A percentile compares a stretch with the other conserved stretches of the same genome.
Conservation (phyloP, 1,140 invertebrate species). For the Drosophila orosa region DNA sequence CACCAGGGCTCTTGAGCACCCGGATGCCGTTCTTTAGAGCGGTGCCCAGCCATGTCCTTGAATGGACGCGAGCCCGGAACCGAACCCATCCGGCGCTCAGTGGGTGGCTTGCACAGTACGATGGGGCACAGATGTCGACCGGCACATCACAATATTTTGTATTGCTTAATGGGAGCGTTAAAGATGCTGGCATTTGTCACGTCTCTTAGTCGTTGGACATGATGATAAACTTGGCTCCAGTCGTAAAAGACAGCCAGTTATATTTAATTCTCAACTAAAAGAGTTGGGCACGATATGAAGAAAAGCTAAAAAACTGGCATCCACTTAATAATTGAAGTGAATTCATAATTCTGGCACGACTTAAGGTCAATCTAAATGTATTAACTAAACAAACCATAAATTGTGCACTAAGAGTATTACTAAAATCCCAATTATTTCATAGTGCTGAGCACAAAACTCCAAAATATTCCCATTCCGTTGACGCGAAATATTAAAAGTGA, state of each 20-base stretch:
- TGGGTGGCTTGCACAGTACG: constrained; percentile 16
- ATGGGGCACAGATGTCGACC: constrained; percentile 22
- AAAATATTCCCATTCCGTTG: neutral
- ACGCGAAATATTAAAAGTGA: constrained; percentile 13
- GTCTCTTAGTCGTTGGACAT: constrained; percentile 12
- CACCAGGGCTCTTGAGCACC: constrained; percentile 31
- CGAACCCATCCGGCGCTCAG: constrained; percentile 15
- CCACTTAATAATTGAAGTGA: neutral
- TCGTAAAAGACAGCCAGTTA: neutral
- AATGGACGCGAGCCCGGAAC: constrained; percentile 31
- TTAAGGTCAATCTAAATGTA: neutral
- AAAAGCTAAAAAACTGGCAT: neutral
- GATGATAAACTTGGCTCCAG: constrained; percentile 19
- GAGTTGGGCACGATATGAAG: neutral
- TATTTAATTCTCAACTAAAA: neutral
- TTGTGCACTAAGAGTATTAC: neutral
- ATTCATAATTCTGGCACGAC: neutral
- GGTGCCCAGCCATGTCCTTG: constrained; percentile 37
- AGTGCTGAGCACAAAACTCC: neutral
- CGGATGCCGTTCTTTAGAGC: constrained; percentile 43
- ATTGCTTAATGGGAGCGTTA: constrained; percentile 23
- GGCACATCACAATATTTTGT: constrained; percentile 19
- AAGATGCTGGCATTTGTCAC: constrained; percentile 37
- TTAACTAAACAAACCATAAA: neutral
- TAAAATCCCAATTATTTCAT: neutral